These are phyloP conservation scores for Brachylomia viminalis DNA, from an alignment of 2,888 invertebrate species.

Conservation along the genomic window DNA sequence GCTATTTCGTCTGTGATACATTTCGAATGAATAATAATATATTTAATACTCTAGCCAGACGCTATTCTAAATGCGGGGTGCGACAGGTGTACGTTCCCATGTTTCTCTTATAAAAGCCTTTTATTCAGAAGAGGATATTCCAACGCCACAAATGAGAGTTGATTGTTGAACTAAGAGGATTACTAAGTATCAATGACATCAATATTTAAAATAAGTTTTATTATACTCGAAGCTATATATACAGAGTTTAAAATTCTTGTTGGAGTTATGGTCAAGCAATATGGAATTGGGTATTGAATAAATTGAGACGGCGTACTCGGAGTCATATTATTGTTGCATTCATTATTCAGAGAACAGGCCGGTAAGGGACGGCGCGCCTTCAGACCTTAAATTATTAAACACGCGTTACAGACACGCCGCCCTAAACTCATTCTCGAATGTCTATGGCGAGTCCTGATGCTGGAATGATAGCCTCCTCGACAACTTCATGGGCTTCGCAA, in stretches of 20 bases:
- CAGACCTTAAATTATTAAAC: slow-evolving; percentile 89
- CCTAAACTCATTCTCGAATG: slow-evolving; percentile 82
- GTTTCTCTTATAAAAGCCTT: slow-evolving; percentile 78
- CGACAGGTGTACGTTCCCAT: slow-evolving; percentile 84
- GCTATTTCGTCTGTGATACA: slow-evolving; percentile 58
- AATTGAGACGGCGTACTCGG: slow-evolving; percentile 76
- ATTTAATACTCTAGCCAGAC: slow-evolving; percentile 74
- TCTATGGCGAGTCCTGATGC: slow-evolving; percentile 78
- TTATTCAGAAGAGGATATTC: slow-evolving; percentile 76
- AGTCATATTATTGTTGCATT: slow-evolving; percentile 88
- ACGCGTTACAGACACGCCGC: slow-evolving; percentile 86
- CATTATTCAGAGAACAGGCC: slow-evolving; percentile 86
- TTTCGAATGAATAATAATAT: slow-evolving; percentile 70
- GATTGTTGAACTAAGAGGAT: slow-evolving; percentile 79
- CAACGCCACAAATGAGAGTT: slow-evolving; percentile 76
- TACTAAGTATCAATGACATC: slow-evolving; percentile 72
- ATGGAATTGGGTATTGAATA: slow-evolving; percentile 77
- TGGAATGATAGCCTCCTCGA: slow-evolving; percentile 77
- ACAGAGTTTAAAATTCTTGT: slow-evolving; percentile 47
- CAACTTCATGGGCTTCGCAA: slow-evolving; percentile 59
- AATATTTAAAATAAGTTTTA: slow-evolving; percentile 63
- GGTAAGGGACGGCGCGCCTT: slow-evolving; percentile 80
- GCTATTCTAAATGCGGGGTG: slow-evolving; percentile 75
- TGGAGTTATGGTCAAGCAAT: slow-evolving; percentile 55
- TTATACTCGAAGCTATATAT: slow-evolving; percentile 52